Percentiles rank a stretch among this genome's conserved stretches.
Evolutionary conservation across 2,888 invertebrate genomes (phyloP).

Genomic region (Tineola bisselliella): DNA sequence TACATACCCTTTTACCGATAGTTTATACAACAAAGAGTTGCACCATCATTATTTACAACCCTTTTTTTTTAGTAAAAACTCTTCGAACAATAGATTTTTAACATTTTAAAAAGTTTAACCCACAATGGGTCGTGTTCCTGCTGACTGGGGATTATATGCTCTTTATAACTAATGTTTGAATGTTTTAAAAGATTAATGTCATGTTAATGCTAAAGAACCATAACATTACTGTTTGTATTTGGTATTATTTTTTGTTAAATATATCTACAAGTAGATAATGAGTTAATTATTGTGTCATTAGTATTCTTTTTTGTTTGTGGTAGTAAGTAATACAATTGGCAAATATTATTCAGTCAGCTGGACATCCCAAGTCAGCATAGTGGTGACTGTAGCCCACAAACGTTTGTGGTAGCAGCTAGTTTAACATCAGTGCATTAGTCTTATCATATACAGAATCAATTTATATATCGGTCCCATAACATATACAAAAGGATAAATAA

Average conservation of each 20-base stretch:
- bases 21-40: slow-evolving; percentile 31
- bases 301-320: too few species aligned
- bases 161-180: slow-evolving; percentile 57
- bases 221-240: slow-evolving; percentile 14
- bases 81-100: slow-evolving; percentile 64
- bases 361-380: too few species aligned
- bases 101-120: slow-evolving; percentile 57
- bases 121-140: slow-evolving; percentile 43
- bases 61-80: slow-evolving; percentile 42
- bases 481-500: too few species aligned
- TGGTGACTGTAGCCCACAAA: too few species aligned
- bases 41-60: slow-evolving; percentile 66
- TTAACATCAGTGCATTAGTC: too few species aligned
- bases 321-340: too few species aligned
- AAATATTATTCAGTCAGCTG: too few species aligned
- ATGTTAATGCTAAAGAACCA: slow-evolving; percentile 27
- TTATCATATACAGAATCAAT: too few species aligned
- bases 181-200: slow-evolving; percentile 64
- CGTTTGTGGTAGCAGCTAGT: too few species aligned
- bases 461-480: too few species aligned
- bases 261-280: too few species aligned
- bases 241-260: not conserved
- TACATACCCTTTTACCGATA: not conserved
- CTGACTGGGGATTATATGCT: slow-evolving; percentile 38
- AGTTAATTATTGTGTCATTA: too few species aligned